These are phyloP conservation scores for Trachelus stipa DNA, from an alignment of 2,888 invertebrate species.

Conservation along the genomic window DNA sequence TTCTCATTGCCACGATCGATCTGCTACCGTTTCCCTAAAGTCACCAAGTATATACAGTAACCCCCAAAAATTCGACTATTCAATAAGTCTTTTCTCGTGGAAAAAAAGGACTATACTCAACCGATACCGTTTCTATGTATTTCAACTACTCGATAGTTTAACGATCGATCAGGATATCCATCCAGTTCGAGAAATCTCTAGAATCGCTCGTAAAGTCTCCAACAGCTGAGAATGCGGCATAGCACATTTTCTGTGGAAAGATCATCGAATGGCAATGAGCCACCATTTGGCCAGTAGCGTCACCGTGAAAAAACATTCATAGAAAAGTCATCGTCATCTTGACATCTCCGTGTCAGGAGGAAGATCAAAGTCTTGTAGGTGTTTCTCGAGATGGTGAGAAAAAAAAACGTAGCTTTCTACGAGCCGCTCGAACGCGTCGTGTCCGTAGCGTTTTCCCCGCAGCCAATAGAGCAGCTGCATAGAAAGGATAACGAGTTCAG, in stretches of 20 bases:
- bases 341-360: neutral
- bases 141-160: neutral
- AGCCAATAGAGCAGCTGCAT: constrained; percentile 19
- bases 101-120: neutral
- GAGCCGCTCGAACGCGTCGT: constrained; percentile 1
- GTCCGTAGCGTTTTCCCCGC: neutral
- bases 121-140: neutral
- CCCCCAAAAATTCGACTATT: too few species aligned
- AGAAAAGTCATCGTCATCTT: neutral
- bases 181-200: neutral
- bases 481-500: constrained; percentile 24
- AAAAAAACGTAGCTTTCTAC: constrained; percentile 17
- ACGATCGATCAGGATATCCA: neutral
- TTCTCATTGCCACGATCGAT: too few species aligned
- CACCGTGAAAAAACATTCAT: too few species aligned
- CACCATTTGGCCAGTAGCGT: too few species aligned
- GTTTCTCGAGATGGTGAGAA: neutral
- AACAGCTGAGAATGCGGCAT: neutral
- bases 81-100: too few species aligned
- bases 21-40: too few species aligned
- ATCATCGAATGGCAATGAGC: too few species aligned
- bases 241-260: too few species aligned
- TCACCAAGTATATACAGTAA: too few species aligned
- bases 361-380: neutral
- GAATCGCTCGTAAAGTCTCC: neutral